Conservation (phyloP, 2,888 invertebrate species). For the Erebia aethiops region DNA sequence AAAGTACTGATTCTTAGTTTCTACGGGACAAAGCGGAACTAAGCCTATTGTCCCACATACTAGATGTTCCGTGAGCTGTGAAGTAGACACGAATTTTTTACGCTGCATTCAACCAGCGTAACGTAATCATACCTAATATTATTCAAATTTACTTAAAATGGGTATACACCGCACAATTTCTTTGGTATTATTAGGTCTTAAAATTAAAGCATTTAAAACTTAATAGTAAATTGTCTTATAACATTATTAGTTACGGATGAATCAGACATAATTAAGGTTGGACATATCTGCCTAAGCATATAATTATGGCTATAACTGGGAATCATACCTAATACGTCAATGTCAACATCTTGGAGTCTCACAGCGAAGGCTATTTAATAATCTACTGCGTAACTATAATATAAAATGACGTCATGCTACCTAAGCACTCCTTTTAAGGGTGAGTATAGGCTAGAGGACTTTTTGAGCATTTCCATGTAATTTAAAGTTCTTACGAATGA, state of each 20-base stretch:
- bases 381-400: not conserved
- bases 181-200: not conserved
- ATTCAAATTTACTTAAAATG: conserved; percentile 8
- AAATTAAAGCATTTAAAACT: not conserved
- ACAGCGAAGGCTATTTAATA: not conserved
- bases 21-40: conserved; percentile 11
- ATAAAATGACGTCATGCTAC: not conserved
- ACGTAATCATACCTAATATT: conserved; percentile 20
- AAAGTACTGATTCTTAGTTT: not conserved
- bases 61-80: conserved; percentile 36
- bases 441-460: not conserved
- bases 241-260: not conserved
- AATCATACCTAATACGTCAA: conserved; percentile 17
- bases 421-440: not conserved
- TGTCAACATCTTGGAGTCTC: not conserved
- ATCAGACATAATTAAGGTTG: not conserved
- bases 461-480: too few species aligned
- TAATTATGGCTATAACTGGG: conserved; percentile 12
- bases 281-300: not conserved
- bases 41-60: conserved; percentile 6
- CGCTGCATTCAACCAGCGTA: conserved; percentile 31
- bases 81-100: conserved; percentile 35
- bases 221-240: not conserved
- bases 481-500: too few species aligned
- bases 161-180: not conserved